Evolutionary conservation across 2,888 invertebrate genomes (phyloP).

Genomic region (Lycia hirtaria): DNA sequence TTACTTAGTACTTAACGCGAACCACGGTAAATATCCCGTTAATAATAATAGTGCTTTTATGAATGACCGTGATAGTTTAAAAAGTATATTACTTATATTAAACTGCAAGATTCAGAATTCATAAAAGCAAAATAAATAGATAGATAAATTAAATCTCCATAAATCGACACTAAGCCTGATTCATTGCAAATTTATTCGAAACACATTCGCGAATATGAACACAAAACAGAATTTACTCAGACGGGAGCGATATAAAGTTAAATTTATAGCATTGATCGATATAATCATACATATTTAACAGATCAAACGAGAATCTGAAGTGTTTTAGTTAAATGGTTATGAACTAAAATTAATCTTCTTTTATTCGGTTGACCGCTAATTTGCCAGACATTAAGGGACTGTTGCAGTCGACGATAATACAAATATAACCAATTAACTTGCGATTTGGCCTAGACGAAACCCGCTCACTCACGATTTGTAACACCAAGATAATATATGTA

Average conservation of each 20-base stretch:
- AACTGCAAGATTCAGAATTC: constrained; percentile 1
- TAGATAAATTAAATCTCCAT: background rate
- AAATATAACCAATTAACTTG: too few species aligned
- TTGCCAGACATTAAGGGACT: too few species aligned
- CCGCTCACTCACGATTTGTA: too few species aligned
- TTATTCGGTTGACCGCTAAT: too few species aligned
- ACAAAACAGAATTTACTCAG: constrained; percentile 8
- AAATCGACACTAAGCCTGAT: constrained; percentile 6
- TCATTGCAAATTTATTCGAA: constrained; percentile 13
- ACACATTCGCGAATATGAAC: constrained; percentile 4
- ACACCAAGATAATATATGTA: too few species aligned
- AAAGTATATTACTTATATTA: too few species aligned
- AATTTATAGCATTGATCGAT: background rate
- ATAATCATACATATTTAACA: background rate
- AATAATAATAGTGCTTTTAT: too few species aligned
- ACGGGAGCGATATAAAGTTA: constrained; percentile 1
- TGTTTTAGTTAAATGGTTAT: background rate
- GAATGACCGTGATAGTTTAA: too few species aligned
- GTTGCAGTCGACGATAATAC: too few species aligned
- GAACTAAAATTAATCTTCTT: background rate
- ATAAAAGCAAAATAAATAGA: constrained; percentile 1
- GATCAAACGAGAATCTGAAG: background rate
- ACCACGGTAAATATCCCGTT: too few species aligned
- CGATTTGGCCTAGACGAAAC: too few species aligned
- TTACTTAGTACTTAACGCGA: too few species aligned